Base-by-base conservation (phyloP, 2,888 invertebrate genomes). In the Criorhina ranunculi region DNA sequence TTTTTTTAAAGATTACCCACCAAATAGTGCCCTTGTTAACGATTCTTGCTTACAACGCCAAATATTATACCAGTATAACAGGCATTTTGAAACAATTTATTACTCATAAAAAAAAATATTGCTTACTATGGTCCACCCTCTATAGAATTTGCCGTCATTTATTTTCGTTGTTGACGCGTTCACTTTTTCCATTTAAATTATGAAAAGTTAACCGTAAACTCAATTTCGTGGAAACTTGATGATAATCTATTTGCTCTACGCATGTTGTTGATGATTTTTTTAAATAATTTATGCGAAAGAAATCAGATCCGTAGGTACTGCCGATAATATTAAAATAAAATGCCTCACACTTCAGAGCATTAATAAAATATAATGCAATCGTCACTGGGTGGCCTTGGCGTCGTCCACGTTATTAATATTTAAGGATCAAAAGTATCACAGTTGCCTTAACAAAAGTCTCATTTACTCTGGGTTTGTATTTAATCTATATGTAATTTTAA, bases 251-350 rank as follows among this genome's bases (percentile, higher is more conserved):
- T 59, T 40, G 57, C 57, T 35, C 11, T 59, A 35, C 37, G 57
- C 57, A 37, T 59, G 40, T 37, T 37, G 40, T 59, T 59, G 37
- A 59, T 59, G 57, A 59, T 59, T 59, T 59, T 59, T 59, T 59
- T 40, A n/a, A n/a, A 59, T 59, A 59, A 59, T 59, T 59, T 59
- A 59, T 59, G 57, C 40, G 40, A 59, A 57, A 57, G 57, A 17
- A 35, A 9, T 17, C 15, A 5, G 9, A 33, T 6, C 2, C 11
- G n/a, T n/a, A n/a, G n/a, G 4, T 9, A 17, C 37, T 15, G 24
- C 5, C 57, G n/a, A 59, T 59, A n/a, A 59, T 40, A 59, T 59
- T 40, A 40, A 59, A 40, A 59, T 59, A 40, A 59, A 59, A 40
- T 59, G 57, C 57, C 57, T 24, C 57, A n/a, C 55, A 55, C 29